Base-by-base conservation (phyloP, 2,797 vertebrate species). In the Melanotaenia parkinsoni region DNA sequence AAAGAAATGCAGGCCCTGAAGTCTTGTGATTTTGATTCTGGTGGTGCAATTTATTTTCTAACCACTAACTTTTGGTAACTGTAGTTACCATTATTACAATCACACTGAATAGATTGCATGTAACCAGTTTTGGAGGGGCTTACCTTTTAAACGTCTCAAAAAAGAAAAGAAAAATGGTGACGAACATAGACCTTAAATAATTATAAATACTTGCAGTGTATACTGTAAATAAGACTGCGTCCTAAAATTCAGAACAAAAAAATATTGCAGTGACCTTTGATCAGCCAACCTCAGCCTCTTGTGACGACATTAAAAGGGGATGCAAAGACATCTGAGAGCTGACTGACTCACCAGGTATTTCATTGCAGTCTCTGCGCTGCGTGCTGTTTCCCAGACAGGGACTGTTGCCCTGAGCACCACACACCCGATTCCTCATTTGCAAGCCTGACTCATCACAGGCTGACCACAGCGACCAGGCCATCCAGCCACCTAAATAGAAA, bases 401-500 rank as follows among this genome's bases (percentile, higher is more conserved):
- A 26, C 77, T 77, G 69, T 50, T 79, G 43, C 89, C 92, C 75
- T 89, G 93, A 75, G 88, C 83, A 0, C 93, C 93, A 0, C 98
- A 99, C 56, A 88, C 94, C 35, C 98, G 95, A 82, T 91, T 96
- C 79, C 97, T 96, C 89, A 94, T 95, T 63, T 98, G 97, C 77
- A 94, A 77, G 40, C 97, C 97, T 0, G 95, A 95, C 70, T 98
- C 96, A 6, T 96, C 95, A 33, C 98, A 99, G 28, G 94, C 82
- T 3, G 96, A 96, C 98, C 98, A 99, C 86, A 97, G 95, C 0
- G 96, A 96, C 98, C 98, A 99, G 53, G 94, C 95, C 20, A 97
- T 97, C 98, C 98, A 99, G 67, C 98, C 98, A 79, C 97, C 98
- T 99, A 87, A 74, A 82, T 70, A 85, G 60, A 73, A 20, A 62